A percentile compares a stretch with the other conserved stretches of the same genome.
phyloP scores from a whole-genome alignment of 1,140 invertebrate species.

The Proctacanthus coquilletti region DNA sequence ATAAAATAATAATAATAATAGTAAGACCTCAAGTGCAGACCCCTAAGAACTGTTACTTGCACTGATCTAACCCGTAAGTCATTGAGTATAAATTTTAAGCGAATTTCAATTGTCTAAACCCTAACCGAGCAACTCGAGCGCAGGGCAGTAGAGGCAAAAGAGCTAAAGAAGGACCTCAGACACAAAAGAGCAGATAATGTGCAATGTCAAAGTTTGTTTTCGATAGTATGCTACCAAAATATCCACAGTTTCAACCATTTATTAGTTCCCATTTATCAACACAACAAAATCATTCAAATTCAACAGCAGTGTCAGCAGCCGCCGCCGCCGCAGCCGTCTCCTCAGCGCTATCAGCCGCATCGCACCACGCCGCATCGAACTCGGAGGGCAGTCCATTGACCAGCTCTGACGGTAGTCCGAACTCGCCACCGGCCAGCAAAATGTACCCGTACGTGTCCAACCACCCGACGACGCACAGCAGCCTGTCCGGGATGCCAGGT shows the following conservation, averaged over 20 bases:
- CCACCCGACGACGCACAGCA: constrained; percentile 36
- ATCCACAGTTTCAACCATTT: constrained; percentile 63
- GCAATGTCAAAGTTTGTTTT: constrained; percentile 94
- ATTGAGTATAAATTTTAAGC: no score
- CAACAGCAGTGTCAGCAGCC: constrained; percentile 38
- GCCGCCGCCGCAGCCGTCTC: constrained; percentile 24
- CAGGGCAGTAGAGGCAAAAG: no score
- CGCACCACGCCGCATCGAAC: constrained; percentile 38
- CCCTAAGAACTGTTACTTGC: no score
- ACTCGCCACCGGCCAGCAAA: constrained; percentile 33
- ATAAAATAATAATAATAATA: no score
- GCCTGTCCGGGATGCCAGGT: constrained; percentile 31
- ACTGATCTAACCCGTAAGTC: no score
- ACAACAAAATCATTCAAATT: constrained; percentile 32
- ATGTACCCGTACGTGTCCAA: constrained; percentile 53
- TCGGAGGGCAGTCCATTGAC: constrained; percentile 8
- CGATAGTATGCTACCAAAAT: constrained; percentile 93
- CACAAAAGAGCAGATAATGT: no score
- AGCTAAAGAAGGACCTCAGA: no score
- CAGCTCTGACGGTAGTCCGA: constrained; percentile 4
- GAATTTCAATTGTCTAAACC: no score
- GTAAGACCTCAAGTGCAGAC: no score
- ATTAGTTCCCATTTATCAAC: constrained; percentile 34
- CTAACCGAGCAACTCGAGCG: no score
- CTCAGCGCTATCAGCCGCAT: constrained; percentile 33